A percentile compares a stretch with the other conserved stretches of the same genome.
Conservation (phyloP, 35 echinoderm and acorn worm species). For the Stichopus chloronotus region DNA sequence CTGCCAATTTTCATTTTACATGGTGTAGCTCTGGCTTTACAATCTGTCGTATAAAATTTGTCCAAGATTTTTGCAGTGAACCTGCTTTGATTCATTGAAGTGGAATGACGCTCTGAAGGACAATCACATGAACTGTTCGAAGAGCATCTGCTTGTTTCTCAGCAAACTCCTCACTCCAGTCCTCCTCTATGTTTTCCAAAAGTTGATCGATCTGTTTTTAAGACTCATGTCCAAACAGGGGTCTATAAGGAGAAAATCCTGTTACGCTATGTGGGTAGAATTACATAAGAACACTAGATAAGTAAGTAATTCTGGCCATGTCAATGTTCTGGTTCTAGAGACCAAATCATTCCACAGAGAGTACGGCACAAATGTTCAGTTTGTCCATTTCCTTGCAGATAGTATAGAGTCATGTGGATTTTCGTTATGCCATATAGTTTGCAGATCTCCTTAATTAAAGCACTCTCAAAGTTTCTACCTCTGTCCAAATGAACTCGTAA, state of each 20-base stretch:
- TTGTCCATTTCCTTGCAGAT: slow-evolving; percentile 53
- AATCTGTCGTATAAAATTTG: slow-evolving; percentile 32
- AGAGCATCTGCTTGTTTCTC: too few species aligned
- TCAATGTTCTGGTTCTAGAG: slow-evolving; percentile 6
- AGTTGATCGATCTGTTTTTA: too few species aligned
- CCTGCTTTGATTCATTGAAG: slow-evolving; percentile 42
- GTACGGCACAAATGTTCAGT: slow-evolving; percentile 55
- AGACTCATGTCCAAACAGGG: too few species aligned
- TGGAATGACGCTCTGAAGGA: too few species aligned
- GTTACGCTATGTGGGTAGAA: too few species aligned
- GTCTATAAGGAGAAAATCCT: too few species aligned
- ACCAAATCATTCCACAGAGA: slow-evolving; percentile 53
- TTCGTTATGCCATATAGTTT: slow-evolving; percentile 60
- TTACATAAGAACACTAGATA: slow-evolving; percentile 35
- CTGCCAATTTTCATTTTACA: slow-evolving; percentile 9
- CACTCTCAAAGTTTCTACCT: slow-evolving; percentile 69
- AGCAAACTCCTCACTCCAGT: too few species aligned
- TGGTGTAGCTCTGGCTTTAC: slow-evolving; percentile 36
- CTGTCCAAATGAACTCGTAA: slow-evolving; percentile 55
- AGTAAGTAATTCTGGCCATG: slow-evolving; percentile 55
- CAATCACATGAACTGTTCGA: too few species aligned
- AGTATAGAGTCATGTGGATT: slow-evolving; percentile 43
- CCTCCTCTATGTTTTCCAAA: too few species aligned
- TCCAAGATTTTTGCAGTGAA: slow-evolving; percentile 34
- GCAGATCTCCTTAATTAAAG: slow-evolving; percentile 55